These are phyloP conservation scores for Calliphora vicina DNA, from an alignment of 1,140 invertebrate species.

Conservation along the genomic window DNA sequence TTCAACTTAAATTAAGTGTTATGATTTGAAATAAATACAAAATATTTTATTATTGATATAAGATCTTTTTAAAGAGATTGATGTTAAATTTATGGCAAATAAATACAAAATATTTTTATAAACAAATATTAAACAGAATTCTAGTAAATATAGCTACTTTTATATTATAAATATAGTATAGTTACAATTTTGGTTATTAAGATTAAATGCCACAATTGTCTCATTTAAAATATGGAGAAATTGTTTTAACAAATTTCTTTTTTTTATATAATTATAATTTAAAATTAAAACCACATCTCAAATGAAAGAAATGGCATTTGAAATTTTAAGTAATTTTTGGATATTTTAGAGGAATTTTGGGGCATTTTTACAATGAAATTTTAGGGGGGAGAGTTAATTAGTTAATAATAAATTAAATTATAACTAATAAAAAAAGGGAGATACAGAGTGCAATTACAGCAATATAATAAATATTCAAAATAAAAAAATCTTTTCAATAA, in stretches of 20 bases:
- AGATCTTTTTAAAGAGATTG: background rate
- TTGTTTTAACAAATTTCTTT: conserved; percentile 38
- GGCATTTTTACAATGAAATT: background rate
- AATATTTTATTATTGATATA: background rate
- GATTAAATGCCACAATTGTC: conserved; percentile 53
- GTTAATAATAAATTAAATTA: conserved; percentile 19
- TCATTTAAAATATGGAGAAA: conserved; percentile 56
- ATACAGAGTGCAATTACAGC: conserved; percentile 63
- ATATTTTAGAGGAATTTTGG: background rate
- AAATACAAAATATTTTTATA: too few relatives aligned
- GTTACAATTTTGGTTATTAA: background rate
- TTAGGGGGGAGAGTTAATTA: background rate
- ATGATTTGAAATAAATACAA: background rate
- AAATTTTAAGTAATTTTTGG: background rate
- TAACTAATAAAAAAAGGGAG: conserved; percentile 47
- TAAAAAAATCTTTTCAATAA: background rate
- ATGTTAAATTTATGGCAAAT: background rate
- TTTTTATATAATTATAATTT: background rate
- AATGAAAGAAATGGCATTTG: conserved; percentile 63
- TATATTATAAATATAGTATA: too few relatives aligned
- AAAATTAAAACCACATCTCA: conserved; percentile 56
- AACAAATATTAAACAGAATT: too few relatives aligned
- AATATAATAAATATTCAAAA: background rate
- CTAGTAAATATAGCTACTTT: too few relatives aligned
- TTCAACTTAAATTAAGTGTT: background rate